Evolutionary conservation across 2,797 vertebrate species (phyloP).

Genomic region (Alectoris magna): DNA sequence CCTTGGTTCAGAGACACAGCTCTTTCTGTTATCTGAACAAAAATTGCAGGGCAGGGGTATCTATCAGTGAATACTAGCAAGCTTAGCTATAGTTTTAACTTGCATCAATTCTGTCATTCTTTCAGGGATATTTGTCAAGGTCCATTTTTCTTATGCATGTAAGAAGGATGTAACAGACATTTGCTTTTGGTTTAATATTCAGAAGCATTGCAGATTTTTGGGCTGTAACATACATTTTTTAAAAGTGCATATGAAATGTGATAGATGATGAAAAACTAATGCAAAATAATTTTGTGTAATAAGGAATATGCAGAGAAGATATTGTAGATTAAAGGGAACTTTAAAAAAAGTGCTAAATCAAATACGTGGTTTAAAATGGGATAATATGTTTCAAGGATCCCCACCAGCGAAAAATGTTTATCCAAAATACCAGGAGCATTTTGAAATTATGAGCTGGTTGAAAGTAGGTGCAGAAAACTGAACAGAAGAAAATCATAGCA

Average conservation of each 20-base stretch:
- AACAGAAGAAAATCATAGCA: not conserved
- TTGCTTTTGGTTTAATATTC: not conserved
- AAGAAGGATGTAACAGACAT: not conserved
- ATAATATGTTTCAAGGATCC: not conserved
- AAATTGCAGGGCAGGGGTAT: too few species aligned
- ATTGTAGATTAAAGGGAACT: not conserved
- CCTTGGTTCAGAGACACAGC: too few species aligned
- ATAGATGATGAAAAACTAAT: not conserved
- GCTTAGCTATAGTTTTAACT: too few species aligned
- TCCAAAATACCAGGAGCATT: not conserved
- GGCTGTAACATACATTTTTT: rapidly evolving
- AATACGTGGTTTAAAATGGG: not conserved
- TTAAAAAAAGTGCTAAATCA: not conserved
- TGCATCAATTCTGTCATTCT: not conserved
- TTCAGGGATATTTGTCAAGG: not conserved
- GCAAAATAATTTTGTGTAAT: not conserved
- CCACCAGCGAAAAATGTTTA: not conserved
- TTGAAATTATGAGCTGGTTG: rapidly evolving
- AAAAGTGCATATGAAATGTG: not conserved
- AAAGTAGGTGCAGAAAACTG: not conserved
- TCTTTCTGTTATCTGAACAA: too few species aligned
- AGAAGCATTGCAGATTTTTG: not conserved
- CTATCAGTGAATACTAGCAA: too few species aligned
- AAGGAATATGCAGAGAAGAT: not conserved
- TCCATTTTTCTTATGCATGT: not conserved